Evolutionary conservation across 2,797 vertebrate species (phyloP).

Genomic region (Gymnothorax reevesii): DNA sequence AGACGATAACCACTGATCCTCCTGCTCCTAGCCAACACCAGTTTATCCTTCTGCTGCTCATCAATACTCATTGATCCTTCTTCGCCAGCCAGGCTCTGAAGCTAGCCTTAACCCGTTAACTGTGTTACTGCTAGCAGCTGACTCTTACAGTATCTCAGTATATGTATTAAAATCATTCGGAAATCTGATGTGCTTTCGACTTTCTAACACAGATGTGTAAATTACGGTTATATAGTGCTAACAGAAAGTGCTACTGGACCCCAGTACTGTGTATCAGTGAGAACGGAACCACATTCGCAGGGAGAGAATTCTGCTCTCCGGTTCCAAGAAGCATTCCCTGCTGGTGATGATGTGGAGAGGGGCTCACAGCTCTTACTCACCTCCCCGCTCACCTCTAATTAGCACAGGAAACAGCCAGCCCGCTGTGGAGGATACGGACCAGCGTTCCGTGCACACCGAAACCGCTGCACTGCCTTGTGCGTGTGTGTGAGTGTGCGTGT

Average conservation of each 20-base stretch:
- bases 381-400: background rate
- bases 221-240: too few species aligned
- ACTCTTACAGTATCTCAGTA: too few species aligned
- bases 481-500: background rate
- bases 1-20: background rate
- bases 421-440: background rate
- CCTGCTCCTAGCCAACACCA: too few species aligned
- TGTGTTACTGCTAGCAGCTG: too few species aligned
- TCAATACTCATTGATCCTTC: background rate
- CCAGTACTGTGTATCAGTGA: background rate
- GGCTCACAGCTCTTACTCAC: background rate
- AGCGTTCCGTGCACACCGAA: background rate
- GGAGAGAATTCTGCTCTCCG: background rate
- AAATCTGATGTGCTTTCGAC: too few species aligned
- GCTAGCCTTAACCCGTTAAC: too few species aligned
- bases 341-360: background rate
- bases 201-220: too few species aligned
- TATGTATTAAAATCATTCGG: too few species aligned
- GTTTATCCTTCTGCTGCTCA: background rate
- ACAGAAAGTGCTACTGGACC: too few species aligned
- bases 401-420: conserved; percentile 9
- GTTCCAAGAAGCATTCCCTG: background rate
- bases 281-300: background rate
- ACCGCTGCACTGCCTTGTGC: conserved; percentile 17
- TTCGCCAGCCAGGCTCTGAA: background rate